Evolutionary conservation across 2,113 vertebrate species (phyloP), one percentile per base, ranked within the genome.

Genomic region (Columbina picui): DNA sequence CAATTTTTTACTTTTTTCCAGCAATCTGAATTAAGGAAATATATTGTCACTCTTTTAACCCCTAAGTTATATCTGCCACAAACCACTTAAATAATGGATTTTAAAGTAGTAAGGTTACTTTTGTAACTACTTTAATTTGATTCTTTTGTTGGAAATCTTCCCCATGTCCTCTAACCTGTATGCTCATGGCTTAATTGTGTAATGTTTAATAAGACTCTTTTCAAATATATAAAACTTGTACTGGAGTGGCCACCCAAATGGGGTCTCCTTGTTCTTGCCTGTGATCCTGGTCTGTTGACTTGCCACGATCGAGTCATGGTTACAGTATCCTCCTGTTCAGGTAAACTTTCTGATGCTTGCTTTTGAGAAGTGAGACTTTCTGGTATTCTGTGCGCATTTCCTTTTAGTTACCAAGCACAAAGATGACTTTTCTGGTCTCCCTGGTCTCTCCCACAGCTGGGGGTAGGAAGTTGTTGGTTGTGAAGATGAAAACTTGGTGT

Each of bases 171-270:
- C 20, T 41, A 30, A 47, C 14, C 12, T 4, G 1, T 30, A 29
- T 50, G 22, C 10, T 84, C 21, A 38, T 16, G 67, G 18, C 47
- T 59, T 12, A 57, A 8, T 60, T 2, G 2, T 59, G 34, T 34
- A 14, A 41, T 32, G 41, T 63, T 88, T 39, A 83, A 12, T 55
- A 52, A 55, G 49, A 36, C 5, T 74, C 4, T n/a, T 13, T 18
- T 34, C 17, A 60, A 18, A 30, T 76, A 38, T 38, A 41, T 39
- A 17, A 9, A 55, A 34, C 14, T 50, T 0, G 0, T 20, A 45
- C 29, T 61, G 41, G 38, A 61, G 12, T 67, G 32, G 56, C 30
- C 30, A 7, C 39, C 34, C 21, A 49, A 49, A 4, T 23, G 30
- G 13, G 3, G 3, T 79, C 10, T 63, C 22, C 41, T n/a, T 63